phyloP scores from a whole-genome alignment of 2,888 invertebrate genomes.

The Drosophila atripex region DNA sequence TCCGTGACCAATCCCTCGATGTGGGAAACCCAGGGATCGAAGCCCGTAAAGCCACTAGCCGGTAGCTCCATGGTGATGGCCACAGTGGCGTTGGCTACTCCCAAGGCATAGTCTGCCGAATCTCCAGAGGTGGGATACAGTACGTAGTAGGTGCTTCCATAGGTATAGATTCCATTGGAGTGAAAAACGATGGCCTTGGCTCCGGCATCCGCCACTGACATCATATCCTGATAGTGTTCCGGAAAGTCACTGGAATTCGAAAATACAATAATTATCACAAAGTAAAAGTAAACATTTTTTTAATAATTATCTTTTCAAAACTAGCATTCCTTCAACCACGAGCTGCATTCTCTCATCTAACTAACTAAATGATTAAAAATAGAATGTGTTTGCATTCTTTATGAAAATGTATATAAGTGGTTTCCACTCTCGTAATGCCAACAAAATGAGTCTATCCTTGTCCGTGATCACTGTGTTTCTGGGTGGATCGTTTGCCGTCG shows the following conservation, averaged over 20 bases:
- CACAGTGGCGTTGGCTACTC: constrained; percentile 66
- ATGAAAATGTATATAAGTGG: not conserved
- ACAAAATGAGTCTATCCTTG: constrained; percentile 6
- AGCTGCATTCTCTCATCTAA: not conserved
- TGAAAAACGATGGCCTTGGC: constrained; percentile 79
- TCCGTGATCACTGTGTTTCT: constrained; percentile 1
- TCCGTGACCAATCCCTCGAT: constrained; percentile 83
- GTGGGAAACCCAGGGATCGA: constrained; percentile 84
- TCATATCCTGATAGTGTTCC: constrained; percentile 82
- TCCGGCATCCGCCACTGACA: constrained; percentile 79
- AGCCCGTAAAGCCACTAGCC: constrained; percentile 84
- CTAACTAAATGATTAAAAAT: not conserved
- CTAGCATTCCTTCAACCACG: not conserved
- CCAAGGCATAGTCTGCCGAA: constrained; percentile 87
- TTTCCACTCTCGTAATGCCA: not conserved
- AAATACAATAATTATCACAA: not conserved
- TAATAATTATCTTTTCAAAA: not conserved
- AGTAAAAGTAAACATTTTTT: not conserved
- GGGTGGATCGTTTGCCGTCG: not conserved
- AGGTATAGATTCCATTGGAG: constrained; percentile 78
- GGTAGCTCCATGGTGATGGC: constrained; percentile 86
- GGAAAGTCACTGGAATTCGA: constrained; percentile 75
- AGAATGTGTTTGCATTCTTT: not conserved
- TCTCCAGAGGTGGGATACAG: constrained; percentile 86
- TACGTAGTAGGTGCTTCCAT: constrained; percentile 84